Conservation (phyloP, 2,797 vertebrate species). For the Varecia variegata region DNA sequence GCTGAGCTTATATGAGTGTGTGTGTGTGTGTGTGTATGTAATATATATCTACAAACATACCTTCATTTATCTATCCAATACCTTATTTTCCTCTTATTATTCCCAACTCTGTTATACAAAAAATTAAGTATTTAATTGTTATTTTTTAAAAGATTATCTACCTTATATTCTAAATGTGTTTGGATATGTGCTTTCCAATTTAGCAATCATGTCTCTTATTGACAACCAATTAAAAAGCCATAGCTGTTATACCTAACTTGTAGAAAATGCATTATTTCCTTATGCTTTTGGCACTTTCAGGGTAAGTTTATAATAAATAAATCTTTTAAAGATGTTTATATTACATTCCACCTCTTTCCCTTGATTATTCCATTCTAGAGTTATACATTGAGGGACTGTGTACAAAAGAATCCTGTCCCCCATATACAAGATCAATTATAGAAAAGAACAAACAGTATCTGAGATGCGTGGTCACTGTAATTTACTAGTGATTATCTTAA, state of each 20-base stretch:
- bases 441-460: background rate
- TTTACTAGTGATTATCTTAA: slow-evolving; percentile 18
- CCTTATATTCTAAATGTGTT: background rate
- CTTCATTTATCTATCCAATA: background rate
- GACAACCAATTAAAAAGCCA: background rate
- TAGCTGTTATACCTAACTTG: background rate
- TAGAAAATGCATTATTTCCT: background rate
- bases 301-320: background rate
- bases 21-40: background rate
- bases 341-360: background rate
- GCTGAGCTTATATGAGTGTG: background rate
- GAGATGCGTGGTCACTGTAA: background rate
- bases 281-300: background rate
- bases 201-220: background rate
- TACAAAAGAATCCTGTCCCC: background rate
- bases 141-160: background rate
- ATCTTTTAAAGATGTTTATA: background rate
- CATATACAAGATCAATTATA: background rate
- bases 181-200: background rate
- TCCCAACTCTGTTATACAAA: background rate
- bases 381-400: background rate
- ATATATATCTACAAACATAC: background rate
- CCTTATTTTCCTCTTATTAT: background rate
- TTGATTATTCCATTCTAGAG: background rate
- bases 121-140: background rate